Base-by-base conservation (phyloP, 2,113 vertebrate species). In the Cheilinus undulatus region DNA sequence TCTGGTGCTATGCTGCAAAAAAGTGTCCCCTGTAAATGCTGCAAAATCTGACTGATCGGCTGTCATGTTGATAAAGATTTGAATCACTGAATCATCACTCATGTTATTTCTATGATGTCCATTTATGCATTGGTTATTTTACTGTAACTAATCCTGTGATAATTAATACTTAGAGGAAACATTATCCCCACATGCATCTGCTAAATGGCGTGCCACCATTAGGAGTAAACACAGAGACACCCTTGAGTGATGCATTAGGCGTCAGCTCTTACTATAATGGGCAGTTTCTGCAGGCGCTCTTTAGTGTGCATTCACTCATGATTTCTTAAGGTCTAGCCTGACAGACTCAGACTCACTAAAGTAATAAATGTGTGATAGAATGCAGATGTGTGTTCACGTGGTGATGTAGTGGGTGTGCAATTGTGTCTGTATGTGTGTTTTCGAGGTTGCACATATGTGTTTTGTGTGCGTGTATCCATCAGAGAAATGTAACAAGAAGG, bases 401-500 rank as follows among this genome's bases (percentile, higher is more conserved):
- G 22, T n/a, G 53, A 45, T 54, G 32, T 32, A 42, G 65, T 26
- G 43, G 69, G 13, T 19, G 23, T 48, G 53, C 19, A 23, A 13
- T 52, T 45, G 14, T 23, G 19, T 38, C 28, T 12, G n/a, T 20
- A 22, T 23, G 52, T 34, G 34, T 52, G 51, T 66, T 49, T 65
- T 24, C 11, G 15, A 58, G 24, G 32, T 11, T 75, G 20, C 20
- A 30, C 15, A 40, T 57, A 58, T 62, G 34, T 54, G 36, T 65
- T 72, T 51, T 64, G 19, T 63, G 24, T 69, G 28, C 19, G 3
- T 66, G 73, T 40, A 59, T 82, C 69, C 67, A 52, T 76, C 73
- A 67, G 60, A 68, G 68, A 82, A 85, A 87, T 80, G 62, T 65
- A 46, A 69, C 73, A 73, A 70, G 61, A 86, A 69, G 66, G 63